Base-by-base conservation (phyloP, 2,797 vertebrate genomes). In the Siniperca undulata region DNA sequence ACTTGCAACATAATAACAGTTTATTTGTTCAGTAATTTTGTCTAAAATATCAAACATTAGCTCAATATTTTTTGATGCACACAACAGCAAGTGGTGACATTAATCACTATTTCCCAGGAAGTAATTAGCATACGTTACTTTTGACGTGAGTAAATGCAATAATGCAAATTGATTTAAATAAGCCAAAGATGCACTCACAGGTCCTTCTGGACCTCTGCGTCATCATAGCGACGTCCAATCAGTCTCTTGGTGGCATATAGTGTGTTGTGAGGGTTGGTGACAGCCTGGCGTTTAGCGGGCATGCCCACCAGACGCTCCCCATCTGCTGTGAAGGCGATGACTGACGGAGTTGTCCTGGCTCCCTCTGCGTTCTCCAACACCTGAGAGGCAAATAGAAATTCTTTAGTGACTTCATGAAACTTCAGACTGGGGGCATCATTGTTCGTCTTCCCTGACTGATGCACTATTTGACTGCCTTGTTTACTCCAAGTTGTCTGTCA, bases 191-290 rank as follows among this genome's bases (percentile, higher is more conserved):
- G 5, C 44, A 95, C 98, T 97, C 89, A 99, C 98, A 98, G 79
- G 88, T 99, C 99, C 91, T 99, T 99, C 93, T 99, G 97, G 56
- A 99, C 99, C 89, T 99, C 98, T 0, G 97, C 0, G 74, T 99
- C 98, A 1, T 99, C 98, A 0, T 88, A 99, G 83, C 98, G 97
- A 3, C 98, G 96, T 13, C 99, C 99, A 2, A 99, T 99, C 52
- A 99, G 96, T 36, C 98, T 97, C 85, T 99, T 99, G 75, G 99
- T 99, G 50, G 99, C 99, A 1, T 99, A 99, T 77, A 99, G 95
- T 0, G 99, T 99, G 93, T 99, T 99, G 89, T 98, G 96, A 1
- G 99, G 98, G 92, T 99, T 99, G 30, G 98, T 99, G 50, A 99
- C 98, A 0, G 98, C 94, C 92, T 99, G 99, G 1, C 99, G 96